Evolutionary conservation across 2,888 invertebrate species (phyloP).

Genomic region (Imbricaverruca yamaguchii): DNA sequence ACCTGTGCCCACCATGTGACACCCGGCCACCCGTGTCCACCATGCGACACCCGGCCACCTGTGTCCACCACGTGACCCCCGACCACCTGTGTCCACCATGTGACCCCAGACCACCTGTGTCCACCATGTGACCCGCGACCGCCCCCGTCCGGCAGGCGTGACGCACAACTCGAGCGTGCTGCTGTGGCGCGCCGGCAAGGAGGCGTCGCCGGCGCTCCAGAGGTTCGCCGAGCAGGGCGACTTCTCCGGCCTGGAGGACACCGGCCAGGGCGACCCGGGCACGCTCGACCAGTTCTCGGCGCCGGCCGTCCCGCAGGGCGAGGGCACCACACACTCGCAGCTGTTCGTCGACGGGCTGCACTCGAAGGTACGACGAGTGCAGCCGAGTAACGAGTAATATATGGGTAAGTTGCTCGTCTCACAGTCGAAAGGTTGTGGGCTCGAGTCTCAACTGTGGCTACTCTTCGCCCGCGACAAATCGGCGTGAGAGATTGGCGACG

Average conservation of each 20-base stretch:
- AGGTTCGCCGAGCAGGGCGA: slow-evolving; percentile 80
- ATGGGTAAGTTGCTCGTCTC: too few species aligned
- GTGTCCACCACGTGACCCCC: too few species aligned
- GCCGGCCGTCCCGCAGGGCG: slow-evolving; percentile 49
- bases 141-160: slow-evolving; percentile 55
- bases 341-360: slow-evolving; percentile 88
- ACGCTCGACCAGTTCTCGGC: slow-evolving; percentile 75
- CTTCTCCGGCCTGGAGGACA: slow-evolving; percentile 61
- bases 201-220: slow-evolving; percentile 66
- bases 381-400: neutral
- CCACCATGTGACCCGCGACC: too few species aligned
- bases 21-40: too few species aligned
- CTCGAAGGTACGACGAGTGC: slow-evolving; percentile 69
- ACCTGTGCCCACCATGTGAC: too few species aligned
- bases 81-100: too few species aligned
- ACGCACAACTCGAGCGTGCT: slow-evolving; percentile 75
- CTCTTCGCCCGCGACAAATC: too few species aligned
- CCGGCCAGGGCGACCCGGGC: slow-evolving; percentile 62
- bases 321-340: slow-evolving; percentile 66
- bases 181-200: slow-evolving; percentile 70
- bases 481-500: too few species aligned
- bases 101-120: too few species aligned
- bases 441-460: too few species aligned
- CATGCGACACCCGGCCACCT: too few species aligned
- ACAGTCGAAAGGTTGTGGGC: too few species aligned